A percentile compares a stretch with the other conserved stretches of the same genome.
phyloP scores from a whole-genome alignment of 2,888 invertebrate genomes.

The Melinaea marsaeus region DNA sequence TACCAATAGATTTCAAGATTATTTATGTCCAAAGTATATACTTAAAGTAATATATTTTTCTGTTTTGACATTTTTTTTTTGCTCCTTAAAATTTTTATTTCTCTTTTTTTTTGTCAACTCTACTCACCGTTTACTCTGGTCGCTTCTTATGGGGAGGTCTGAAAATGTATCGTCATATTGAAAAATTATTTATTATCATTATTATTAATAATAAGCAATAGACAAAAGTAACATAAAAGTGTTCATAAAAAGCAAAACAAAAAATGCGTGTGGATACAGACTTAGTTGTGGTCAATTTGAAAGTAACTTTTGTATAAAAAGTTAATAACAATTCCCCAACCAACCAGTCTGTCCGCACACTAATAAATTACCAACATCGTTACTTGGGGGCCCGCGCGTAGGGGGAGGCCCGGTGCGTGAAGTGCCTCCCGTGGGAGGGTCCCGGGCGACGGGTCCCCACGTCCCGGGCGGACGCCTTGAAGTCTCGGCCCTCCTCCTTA shows the following conservation, averaged over 20 bases:
- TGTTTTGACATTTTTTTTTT: slow-evolving; percentile 25
- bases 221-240: not conserved
- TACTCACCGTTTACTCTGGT: slow-evolving; percentile 42
- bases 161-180: slow-evolving; percentile 31
- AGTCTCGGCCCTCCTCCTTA: slow-evolving; percentile 53
- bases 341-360: slow-evolving; percentile 22
- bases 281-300: not conserved
- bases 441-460: slow-evolving; percentile 59
- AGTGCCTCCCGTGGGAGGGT: slow-evolving; percentile 39
- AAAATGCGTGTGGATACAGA: not conserved
- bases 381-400: slow-evolving; percentile 68
- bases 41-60: slow-evolving; percentile 16
- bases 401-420: slow-evolving; percentile 50
- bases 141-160: slow-evolving; percentile 42
- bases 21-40: slow-evolving; percentile 16
- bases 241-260: not conserved
- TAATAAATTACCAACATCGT: slow-evolving; percentile 33
- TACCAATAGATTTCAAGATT: slow-evolving; percentile 9
- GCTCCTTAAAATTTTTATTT: slow-evolving; percentile 29
- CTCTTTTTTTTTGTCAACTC: slow-evolving; percentile 24
- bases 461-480: slow-evolving; percentile 58
- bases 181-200: not conserved
- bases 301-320: not conserved
- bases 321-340: not conserved
- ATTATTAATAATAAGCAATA: not conserved